Base-by-base conservation (phyloP, 1,140 invertebrate genomes). In the Drosophila fuyamai region DNA sequence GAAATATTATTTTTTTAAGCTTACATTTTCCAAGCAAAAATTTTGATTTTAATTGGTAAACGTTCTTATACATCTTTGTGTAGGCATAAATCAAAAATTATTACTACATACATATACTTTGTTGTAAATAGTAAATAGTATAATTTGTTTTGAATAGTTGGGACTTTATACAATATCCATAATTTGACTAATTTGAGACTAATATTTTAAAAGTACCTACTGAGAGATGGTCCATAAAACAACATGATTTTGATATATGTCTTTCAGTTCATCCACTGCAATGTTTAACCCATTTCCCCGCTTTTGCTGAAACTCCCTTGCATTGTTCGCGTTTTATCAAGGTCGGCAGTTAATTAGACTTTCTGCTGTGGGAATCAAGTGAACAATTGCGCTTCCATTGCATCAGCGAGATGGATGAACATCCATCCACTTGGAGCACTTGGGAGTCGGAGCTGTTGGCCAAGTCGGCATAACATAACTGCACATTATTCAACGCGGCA, bases 401-500 rank as follows among this genome's bases (percentile, higher is more conserved):
- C 73, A 76, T 66, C 72, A 76, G 60, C 36, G 36, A 35, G 40
- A 53, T 32, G 65, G 67, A 71, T 70, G 48, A 23, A 4, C 32
- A 32, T 13, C 9, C 32, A 10, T 5, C 36, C 43, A 59, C 43
- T 44, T 32, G 50, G 47, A 36, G 18, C 54, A 32, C 13, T 9
- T 53, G 47, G 13, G 32, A 27, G 59, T 47, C 29, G 46, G 14
- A 16, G 59, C 8, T 27, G 65, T 70, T 71, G 68, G 65, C 67
- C 65, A 71, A 70, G 67, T 58, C 18, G 36, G 47, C 75, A 55
- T 40, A 70, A 60, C 75, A 55, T 40, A 70, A 55, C 58, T 65
- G 63, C 29, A 75, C 60, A 79, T 75, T 58, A 75, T 61, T 82
- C 59, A 83, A 79, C 58, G 44, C 40, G 56, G 44, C 60, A 73